phyloP scores from a whole-genome alignment of 2,888 invertebrate genomes.

The Xestobium rufovillosum region DNA sequence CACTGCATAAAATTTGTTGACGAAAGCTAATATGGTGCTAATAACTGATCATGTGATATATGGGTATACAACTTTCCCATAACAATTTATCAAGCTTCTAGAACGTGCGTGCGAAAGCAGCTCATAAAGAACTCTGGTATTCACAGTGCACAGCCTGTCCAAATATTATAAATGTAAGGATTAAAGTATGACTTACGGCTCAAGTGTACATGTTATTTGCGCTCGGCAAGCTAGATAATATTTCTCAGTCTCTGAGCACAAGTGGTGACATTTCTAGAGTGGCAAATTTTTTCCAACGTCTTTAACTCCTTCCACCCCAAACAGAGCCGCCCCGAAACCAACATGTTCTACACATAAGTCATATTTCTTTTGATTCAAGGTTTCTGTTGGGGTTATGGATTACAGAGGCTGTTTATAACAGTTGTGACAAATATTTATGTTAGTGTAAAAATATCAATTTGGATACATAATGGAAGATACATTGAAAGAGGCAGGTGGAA shows the following conservation, averaged over 20 bases:
- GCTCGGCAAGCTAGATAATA: constrained; percentile 29
- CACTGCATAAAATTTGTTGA: too few relatives aligned
- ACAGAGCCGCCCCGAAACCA: background rate
- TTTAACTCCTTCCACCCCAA: constrained; percentile 9
- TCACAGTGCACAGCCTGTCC: constrained; percentile 24
- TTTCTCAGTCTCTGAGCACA: constrained; percentile 27
- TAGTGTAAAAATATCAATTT: too few relatives aligned
- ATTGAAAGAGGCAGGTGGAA: too few relatives aligned
- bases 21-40: too few relatives aligned
- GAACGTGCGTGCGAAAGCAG: constrained; percentile 8
- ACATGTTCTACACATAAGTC: background rate
- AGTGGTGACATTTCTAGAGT: constrained; percentile 29
- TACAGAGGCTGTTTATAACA: too few relatives aligned
- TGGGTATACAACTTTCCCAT: background rate
- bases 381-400: too few relatives aligned
- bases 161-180: constrained; percentile 32
- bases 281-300: constrained; percentile 25
- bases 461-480: too few relatives aligned
- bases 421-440: too few relatives aligned
- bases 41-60: too few relatives aligned
- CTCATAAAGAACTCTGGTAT: constrained; percentile 19
- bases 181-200: constrained; percentile 30
- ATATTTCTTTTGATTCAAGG: too few relatives aligned
- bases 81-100: constrained; percentile 1
- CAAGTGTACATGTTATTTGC: constrained; percentile 29